These are phyloP conservation scores for Amblyopsis rosae DNA, from an alignment of 2,113 vertebrate genomes.

Conservation along the genomic window DNA sequence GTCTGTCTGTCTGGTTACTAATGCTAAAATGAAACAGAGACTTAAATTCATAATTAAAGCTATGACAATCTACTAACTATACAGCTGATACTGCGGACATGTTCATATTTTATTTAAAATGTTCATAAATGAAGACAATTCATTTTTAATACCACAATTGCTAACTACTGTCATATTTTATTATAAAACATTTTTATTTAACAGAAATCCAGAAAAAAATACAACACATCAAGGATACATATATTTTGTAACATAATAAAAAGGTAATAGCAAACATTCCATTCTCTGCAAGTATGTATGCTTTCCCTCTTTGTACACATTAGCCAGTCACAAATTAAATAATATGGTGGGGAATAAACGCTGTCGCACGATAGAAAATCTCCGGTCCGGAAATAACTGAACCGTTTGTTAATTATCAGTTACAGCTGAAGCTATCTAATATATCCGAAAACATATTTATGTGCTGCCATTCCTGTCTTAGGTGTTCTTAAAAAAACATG, in stretches of 20 bases:
- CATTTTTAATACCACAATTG: neutral
- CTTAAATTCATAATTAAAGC: too few relatives aligned
- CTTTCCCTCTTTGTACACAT: slow-evolving; percentile 14
- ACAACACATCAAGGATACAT: slow-evolving; percentile 37
- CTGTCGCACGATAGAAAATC: slow-evolving; percentile 6
- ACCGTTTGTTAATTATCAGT: neutral
- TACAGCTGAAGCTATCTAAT: slow-evolving; percentile 29
- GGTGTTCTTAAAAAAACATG: slow-evolving; percentile 10
- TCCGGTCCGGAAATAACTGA: neutral
- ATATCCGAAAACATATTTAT: neutral
- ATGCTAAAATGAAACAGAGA: too few relatives aligned
- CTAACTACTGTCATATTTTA: slow-evolving; percentile 58
- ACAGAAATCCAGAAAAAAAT: slow-evolving; percentile 51
- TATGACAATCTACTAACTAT: too few relatives aligned
- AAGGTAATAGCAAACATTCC: slow-evolving; percentile 11
- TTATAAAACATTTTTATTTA: slow-evolving; percentile 60
- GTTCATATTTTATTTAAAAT: too few relatives aligned
- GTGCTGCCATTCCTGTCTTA: slow-evolving; percentile 7
- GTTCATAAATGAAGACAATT: too few relatives aligned
- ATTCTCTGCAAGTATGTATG: neutral
- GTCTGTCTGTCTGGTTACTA: too few relatives aligned
- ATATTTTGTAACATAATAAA: slow-evolving; percentile 49
- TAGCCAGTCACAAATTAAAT: slow-evolving; percentile 10
- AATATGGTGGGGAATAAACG: slow-evolving; percentile 5
- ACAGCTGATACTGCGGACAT: too few relatives aligned